Conservation (phyloP, 1,140 invertebrate genomes). For the Calliphora vicina region DNA sequence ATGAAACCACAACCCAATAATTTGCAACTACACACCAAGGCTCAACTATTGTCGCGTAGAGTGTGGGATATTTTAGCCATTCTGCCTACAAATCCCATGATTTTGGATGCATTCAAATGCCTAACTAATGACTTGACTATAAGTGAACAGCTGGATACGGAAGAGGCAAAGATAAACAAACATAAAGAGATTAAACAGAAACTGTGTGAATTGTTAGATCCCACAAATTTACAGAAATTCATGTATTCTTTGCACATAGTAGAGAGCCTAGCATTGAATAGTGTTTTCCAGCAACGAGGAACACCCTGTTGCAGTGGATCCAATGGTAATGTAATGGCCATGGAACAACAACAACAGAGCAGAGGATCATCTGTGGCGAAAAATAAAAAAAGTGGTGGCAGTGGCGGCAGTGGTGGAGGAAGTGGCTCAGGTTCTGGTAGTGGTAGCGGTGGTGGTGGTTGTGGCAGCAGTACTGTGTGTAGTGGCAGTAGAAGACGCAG, state of each 20-base stretch:
- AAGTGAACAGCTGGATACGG: constrained; percentile 45
- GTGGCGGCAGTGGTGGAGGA: constrained; percentile 26
- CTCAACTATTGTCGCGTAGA: constrained; percentile 85
- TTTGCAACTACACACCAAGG: constrained; percentile 86
- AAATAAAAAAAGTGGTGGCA: constrained; percentile 40
- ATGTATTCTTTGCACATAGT: constrained; percentile 96
- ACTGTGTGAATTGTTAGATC: constrained; percentile 80
- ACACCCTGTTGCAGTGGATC: constrained; percentile 37
- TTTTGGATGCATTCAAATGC: constrained; percentile 84
- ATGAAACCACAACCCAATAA: constrained; percentile 81
- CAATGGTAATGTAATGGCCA: constrained; percentile 49
- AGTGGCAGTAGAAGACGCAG: constrained; percentile 29
- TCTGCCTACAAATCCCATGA: constrained; percentile 85
- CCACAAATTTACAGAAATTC: constrained; percentile 88
- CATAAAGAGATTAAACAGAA: constrained; percentile 63
- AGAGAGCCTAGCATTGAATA: constrained; percentile 67
- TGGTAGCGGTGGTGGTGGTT: constrained; percentile 28
- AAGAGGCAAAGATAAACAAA: constrained; percentile 50
- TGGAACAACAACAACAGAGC: constrained; percentile 48
- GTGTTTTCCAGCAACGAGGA: constrained; percentile 40
- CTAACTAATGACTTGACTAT: constrained; percentile 66
- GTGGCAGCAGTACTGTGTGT: constrained; percentile 22
- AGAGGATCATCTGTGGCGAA: constrained; percentile 36
- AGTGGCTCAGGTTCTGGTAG: constrained; percentile 31
- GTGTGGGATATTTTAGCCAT: constrained; percentile 95